phyloP scores from a whole-genome alignment of 2,797 vertebrate genomes.

The Pygocentrus nattereri region DNA sequence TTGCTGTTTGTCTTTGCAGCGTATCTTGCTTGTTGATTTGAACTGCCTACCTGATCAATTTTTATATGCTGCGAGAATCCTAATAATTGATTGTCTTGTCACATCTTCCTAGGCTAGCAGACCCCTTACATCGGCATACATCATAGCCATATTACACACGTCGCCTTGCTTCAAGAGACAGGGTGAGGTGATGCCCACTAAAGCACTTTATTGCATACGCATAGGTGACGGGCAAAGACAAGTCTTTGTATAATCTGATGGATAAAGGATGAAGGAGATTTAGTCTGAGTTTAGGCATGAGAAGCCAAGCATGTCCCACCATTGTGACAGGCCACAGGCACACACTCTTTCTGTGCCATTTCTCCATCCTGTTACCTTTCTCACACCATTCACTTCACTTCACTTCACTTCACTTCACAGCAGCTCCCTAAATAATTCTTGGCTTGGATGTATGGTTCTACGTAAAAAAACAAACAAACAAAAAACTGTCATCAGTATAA shows the following conservation, averaged over 20 bases:
- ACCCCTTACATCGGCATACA: constrained; percentile 44
- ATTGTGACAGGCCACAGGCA: constrained; percentile 40
- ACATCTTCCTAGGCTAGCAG: background rate
- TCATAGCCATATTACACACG: constrained; percentile 43
- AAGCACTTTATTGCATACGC: constrained; percentile 72
- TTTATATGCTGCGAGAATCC: constrained; percentile 17
- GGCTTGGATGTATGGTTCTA: background rate
- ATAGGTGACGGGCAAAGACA: constrained; percentile 61
- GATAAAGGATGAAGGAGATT: constrained; percentile 56
- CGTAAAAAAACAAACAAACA: no score
- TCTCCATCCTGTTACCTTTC: background rate
- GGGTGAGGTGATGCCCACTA: constrained; percentile 31
- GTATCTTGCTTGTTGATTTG: background rate
- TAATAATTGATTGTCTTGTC: constrained; percentile 7
- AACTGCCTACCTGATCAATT: background rate
- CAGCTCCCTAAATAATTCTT: background rate
- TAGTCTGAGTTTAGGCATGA: constrained; percentile 50
- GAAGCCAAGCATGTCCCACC: constrained; percentile 40
- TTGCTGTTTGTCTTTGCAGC: background rate
- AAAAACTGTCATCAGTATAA: background rate
- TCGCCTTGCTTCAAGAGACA: constrained; percentile 33
- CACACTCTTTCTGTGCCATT: constrained; percentile 18
- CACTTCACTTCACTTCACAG: constrained; percentile 3
- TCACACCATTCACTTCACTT: constrained; percentile 2
- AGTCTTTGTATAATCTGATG: constrained; percentile 66